A percentile compares a stretch with the other conserved stretches of the same genome.
These are phyloP conservation scores for Sesia bembeciformis DNA, from an alignment of 2,888 invertebrate species.

Conservation along the genomic window DNA sequence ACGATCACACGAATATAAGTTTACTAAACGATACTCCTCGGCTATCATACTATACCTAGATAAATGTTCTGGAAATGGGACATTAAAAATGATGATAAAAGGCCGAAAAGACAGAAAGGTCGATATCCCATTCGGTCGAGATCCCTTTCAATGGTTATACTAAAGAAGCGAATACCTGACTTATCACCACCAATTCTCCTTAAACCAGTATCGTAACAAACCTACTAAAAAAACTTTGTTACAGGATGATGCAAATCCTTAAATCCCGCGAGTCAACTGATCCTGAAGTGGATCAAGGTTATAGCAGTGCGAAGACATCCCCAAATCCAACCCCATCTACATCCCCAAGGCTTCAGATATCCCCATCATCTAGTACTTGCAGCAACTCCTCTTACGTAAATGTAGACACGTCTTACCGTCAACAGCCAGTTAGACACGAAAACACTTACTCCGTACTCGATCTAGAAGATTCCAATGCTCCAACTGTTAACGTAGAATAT, in stretches of 20 bases:
- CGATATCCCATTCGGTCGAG: conserved; percentile 44
- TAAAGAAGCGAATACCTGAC: conserved; percentile 49
- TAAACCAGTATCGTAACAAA: background rate
- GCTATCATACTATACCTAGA: background rate
- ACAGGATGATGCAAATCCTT: conserved; percentile 63
- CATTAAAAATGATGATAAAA: conserved; percentile 14
- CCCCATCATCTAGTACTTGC: conserved; percentile 39
- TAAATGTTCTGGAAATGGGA: background rate
- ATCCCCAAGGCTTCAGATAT: conserved; percentile 40
- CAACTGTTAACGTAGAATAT: conserved; percentile 22
- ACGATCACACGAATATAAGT: no score
- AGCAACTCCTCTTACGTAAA: conserved; percentile 33
- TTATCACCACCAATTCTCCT: background rate
- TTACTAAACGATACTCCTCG: background rate
- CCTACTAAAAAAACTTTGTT: background rate
- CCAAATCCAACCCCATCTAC: conserved; percentile 49
- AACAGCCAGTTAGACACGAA: conserved; percentile 23
- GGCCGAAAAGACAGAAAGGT: conserved; percentile 57
- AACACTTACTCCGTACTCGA: conserved; percentile 34
- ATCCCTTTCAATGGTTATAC: conserved; percentile 45
- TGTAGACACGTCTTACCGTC: conserved; percentile 30
- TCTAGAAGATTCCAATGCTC: conserved; percentile 25
- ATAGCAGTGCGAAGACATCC: conserved; percentile 52
- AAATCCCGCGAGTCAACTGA: conserved; percentile 45
- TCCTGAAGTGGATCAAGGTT: conserved; percentile 51